Percentiles rank a stretch among this genome's conserved stretches.
These are phyloP conservation scores for Lepidurus couesii DNA, from an alignment of 1,140 invertebrate species.

Conservation along the genomic window DNA sequence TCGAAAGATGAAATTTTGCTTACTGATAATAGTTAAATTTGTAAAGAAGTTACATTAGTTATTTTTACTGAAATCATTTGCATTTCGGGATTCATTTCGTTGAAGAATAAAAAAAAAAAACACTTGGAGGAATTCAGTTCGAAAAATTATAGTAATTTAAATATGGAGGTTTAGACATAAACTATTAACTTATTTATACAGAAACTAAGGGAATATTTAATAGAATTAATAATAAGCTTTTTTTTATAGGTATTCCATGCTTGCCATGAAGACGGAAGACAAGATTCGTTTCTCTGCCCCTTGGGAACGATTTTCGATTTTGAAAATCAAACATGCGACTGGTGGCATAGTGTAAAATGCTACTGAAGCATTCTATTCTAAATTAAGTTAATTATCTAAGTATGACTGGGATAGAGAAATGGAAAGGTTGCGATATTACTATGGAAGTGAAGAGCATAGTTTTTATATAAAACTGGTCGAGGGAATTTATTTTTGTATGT, in stretches of 20 bases:
- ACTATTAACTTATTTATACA: too few relatives aligned
- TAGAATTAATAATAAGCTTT: slow-evolving; percentile 30
- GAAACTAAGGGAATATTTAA: background rate
- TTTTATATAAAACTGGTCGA: too few relatives aligned
- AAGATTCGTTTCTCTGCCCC: slow-evolving; percentile 67
- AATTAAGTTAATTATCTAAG: background rate
- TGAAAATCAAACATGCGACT: slow-evolving; percentile 78
- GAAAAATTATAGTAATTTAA: too few relatives aligned
- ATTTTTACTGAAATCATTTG: too few relatives aligned
- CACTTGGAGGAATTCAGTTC: too few relatives aligned
- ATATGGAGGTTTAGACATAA: too few relatives aligned
- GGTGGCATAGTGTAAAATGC: slow-evolving; percentile 88
- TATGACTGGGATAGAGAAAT: background rate
- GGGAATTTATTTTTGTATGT: too few relatives aligned
- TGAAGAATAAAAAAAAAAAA: too few relatives aligned
- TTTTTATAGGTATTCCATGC: slow-evolving; percentile 48
- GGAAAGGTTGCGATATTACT: background rate
- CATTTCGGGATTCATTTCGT: too few relatives aligned
- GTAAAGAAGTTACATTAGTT: too few relatives aligned
- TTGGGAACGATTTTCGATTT: slow-evolving; percentile 86
- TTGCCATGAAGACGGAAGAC: slow-evolving; percentile 45
- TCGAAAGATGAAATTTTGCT: background rate
- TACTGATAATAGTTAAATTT: background rate
- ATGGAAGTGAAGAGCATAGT: background rate
- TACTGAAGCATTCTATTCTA: slow-evolving; percentile 8